A percentile compares a stretch with the other conserved stretches of the same genome.
phyloP scores from a whole-genome alignment of 2,113 vertebrate species.

The Alces alces region DNA sequence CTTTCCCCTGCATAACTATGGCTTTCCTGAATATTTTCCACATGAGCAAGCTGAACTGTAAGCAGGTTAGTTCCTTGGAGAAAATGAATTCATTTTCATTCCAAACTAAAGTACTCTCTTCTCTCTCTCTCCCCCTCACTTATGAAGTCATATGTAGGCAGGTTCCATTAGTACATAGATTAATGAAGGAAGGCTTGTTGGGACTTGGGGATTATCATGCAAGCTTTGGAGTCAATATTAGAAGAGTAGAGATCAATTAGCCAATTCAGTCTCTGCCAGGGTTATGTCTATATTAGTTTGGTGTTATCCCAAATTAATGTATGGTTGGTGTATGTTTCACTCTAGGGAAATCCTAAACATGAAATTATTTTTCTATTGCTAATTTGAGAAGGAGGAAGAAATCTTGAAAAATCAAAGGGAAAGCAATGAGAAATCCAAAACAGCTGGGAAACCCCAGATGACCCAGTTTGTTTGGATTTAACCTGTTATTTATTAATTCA shows the following conservation, averaged over 20 bases:
- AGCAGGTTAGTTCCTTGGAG: not conserved
- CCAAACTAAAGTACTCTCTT: not conserved
- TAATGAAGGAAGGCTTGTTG: not conserved
- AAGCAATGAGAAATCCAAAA: constrained; percentile 5
- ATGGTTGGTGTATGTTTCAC: not conserved
- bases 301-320: not conserved
- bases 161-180: not conserved
- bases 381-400: not conserved
- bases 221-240: not conserved
- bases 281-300: not conserved
- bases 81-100: constrained; percentile 33
- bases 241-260: not conserved
- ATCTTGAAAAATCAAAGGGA: not conserved
- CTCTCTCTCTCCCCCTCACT: not conserved
- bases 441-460: not conserved
- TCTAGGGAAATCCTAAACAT: not conserved
- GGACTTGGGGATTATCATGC: not conserved
- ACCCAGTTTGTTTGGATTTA: not conserved
- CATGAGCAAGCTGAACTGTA: not conserved
- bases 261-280: not conserved
- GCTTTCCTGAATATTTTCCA: not conserved
- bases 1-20: not conserved
- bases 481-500: not conserved
- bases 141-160: not conserved
- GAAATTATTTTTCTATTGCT: not conserved